Base-by-base conservation (phyloP, 1,140 invertebrate genomes). In the Eupristina koningsbergeri region DNA sequence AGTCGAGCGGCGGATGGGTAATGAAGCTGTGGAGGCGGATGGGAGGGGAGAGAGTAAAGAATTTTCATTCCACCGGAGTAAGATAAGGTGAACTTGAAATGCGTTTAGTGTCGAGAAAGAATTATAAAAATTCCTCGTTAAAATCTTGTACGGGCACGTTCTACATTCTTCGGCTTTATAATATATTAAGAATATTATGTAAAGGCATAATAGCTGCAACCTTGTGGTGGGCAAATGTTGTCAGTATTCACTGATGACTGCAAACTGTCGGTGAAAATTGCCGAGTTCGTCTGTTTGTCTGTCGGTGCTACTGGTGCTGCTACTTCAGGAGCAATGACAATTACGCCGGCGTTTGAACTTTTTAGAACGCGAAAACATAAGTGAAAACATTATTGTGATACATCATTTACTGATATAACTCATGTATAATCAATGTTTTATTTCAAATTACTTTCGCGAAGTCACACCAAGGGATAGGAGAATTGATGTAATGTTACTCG, bases 211-310 rank as follows among this genome's bases (percentile, higher is more conserved):
- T 58, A 69, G 1, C 39, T 64, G 53, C 19, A 81, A 81, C 50
- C 80, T 81, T 74, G 50, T 47, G 45, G n/a, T n/a, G 73, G 45
- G 45, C 50, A 75, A 50, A 75, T 53, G 41, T 45, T 22, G 45
- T n/a, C 73, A 45, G 41, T 50, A 53, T 47, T 45, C 73, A 53
- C 73, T 63, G 80, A 81, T 74, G 80, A 80, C 79, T 74, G 67
- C 69, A 73, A 73, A 81, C 36, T 81, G 80, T 69, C 71, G 80
- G 69, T 81, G 31, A 61, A 73, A 63, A 74, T 74, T 81, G 3
- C 79, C 61, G 34, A 31, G 67, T 39, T 29, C 50, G n/a, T n/a
- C n/a, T n/a, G n/a, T n/a, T n/a, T n/a, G n/a, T n/a, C n/a, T n/a
- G n/a, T n/a, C n/a, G n/a, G n/a, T n/a, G n/a, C n/a, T n/a, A n/a